Evolutionary conservation across 2,797 vertebrate genomes (phyloP).

Genomic region (Notamacropus eugenii): DNA sequence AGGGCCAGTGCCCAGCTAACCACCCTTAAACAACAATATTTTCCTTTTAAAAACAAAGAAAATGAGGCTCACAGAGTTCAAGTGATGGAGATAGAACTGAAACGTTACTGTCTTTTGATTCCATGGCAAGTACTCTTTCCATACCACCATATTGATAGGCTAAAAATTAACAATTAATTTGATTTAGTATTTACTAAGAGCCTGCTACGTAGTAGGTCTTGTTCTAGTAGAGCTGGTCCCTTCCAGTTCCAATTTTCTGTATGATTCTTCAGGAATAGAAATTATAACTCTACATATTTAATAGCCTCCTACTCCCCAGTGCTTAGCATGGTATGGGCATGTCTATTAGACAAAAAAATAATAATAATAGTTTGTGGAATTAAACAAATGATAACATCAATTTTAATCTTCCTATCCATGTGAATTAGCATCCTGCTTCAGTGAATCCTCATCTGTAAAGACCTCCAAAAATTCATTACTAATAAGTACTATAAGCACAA

Average conservation of each 20-base stretch:
- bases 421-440: constrained; percentile 63
- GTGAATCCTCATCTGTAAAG: constrained; percentile 17
- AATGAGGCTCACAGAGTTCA: background rate
- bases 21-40: background rate
- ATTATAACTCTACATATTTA: background rate
- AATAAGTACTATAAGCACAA: constrained; percentile 42
- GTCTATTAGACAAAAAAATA: background rate
- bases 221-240: background rate
- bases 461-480: constrained; percentile 17
- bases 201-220: background rate
- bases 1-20: background rate
- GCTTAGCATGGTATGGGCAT: background rate
- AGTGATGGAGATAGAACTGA: background rate
- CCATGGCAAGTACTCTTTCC: background rate
- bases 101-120: background rate
- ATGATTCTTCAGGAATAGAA: background rate
- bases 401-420: constrained; percentile 72
- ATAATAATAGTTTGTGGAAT: background rate
- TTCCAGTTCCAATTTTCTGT: background rate
- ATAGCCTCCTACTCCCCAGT: background rate
- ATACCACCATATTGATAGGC: background rate
- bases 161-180: background rate
- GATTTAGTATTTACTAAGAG: background rate
- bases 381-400: constrained; percentile 61
- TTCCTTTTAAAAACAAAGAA: background rate